Evolutionary conservation across 2,888 invertebrate genomes (phyloP), one percentile per base, ranked within the genome.

Genomic region (Cataglyphis rosenhaueri): DNA sequence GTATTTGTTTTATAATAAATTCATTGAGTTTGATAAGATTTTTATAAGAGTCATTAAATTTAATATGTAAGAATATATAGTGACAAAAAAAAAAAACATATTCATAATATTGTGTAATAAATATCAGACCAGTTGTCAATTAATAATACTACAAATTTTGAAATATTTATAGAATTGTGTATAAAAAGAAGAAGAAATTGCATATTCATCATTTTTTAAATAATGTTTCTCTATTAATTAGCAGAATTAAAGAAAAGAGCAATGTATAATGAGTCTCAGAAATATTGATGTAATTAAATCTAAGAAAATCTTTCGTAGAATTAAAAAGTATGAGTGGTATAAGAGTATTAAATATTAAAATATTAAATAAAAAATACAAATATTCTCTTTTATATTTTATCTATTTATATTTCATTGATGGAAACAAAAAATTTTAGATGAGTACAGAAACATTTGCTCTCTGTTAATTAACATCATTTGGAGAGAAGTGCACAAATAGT

Each of bases 311-410:
- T 44, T 44, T 21, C 15, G 10, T 35, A 15, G 15, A 55, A 70
- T 55, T 70, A 55, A 70, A 35, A 35, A 1, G 8, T 55, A 70
- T 70, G 6, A 35, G 6, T 35, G 0, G 35, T 35, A 35, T 3
- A 35, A 12, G 9, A 70, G 55, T 70, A 55, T 70, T 70, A 68
- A 68, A 68, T 68, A 71, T 55, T 38, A 57, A 71, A 55, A 1
- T n/a, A 8, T 3, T 32, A n/a, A 21, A 2, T 70, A 70, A 66
- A 48, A 48, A 32, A 32, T 35, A 35, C 3, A n/a, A 52, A 32
- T 32, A 57, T 57, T 10, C 21, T 52, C 32, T 52, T 70, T 15
- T 48, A 5, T 1, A 48, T 48, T 48, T 48, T 5, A 18, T 48
- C 44, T 18, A 48, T 18, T 48, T 48, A 48, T 29, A 29, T 29